Base-by-base conservation (phyloP, 2,797 vertebrate genomes). In the Pteropus rufus region DNA sequence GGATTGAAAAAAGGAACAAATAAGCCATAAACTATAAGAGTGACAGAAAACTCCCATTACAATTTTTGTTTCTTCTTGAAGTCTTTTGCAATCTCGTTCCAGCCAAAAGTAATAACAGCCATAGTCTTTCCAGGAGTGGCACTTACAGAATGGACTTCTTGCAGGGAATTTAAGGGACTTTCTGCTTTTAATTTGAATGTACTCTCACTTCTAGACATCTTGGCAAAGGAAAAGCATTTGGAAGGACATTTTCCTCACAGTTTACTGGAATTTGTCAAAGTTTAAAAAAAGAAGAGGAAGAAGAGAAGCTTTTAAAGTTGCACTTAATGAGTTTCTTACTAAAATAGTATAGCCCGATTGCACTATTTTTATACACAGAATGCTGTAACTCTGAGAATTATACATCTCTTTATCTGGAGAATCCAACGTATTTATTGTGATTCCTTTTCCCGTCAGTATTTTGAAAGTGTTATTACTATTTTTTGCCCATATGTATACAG, bases 391-490 rank as follows among this genome's bases (percentile, higher is more conserved):
- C 92, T 87, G 77, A 95, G 75, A 96, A 87, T 36, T 75, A 56
- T 80, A 86, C 58, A 95, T 75, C 49, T 94, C 90, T 89, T 91
- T 97, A 95, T 90, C 96, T 95, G 95, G 62, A 81, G 93, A 96
- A 93, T 88, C 91, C 84, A 95, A 95, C 85, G 79, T 96, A 93
- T 95, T 96, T 97, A 97, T 91, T 96, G 79, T 96, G 95, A 96
- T 83, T 96, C 29, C 0, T 81, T 97, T 95, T 94, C 79, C 89
- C 91, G 84, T 67, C 80, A 96, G 85, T 95, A 95, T 96, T 95
- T 95, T 95, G 79, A 95, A 96, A 96, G 95, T 97, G 97, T 93
- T 93, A 96, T 95, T 96, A 92, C 95, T 98, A 95, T 97, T 96
- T 83, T 97, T 97, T 93, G 65, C 52, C 80, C 67, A 93, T 86